A percentile compares a stretch with the other conserved stretches of the same genome.
phyloP scores from a whole-genome alignment of 92 coral and sea anemone genomes.

The Palythoa grandiflora region DNA sequence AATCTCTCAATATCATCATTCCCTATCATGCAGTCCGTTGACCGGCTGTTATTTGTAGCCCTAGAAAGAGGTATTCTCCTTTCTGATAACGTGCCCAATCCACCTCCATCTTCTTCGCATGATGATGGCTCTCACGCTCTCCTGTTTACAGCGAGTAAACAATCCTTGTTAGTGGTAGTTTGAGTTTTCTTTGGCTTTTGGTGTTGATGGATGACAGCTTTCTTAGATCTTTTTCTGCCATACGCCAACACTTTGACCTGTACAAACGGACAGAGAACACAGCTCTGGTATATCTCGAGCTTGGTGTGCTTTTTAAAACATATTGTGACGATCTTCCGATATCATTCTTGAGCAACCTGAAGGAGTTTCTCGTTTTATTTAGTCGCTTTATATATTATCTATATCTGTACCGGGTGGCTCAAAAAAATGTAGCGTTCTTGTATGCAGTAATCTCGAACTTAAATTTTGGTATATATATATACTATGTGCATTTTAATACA shows the following conservation, averaged over 20 bases:
- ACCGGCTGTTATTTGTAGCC: too few species aligned
- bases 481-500: too few species aligned
- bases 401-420: too few species aligned
- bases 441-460: too few species aligned
- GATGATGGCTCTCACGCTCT: constrained; percentile 27
- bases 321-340: constrained; percentile 42
- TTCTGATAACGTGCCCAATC: constrained; percentile 44
- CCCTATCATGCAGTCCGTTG: too few species aligned
- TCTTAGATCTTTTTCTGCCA: constrained; percentile 28
- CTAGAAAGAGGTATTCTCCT: background rate
- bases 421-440: too few species aligned
- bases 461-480: too few species aligned
- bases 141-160: constrained; percentile 26
- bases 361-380: constrained; percentile 40
- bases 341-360: constrained; percentile 17
- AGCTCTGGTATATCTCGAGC: constrained; percentile 41
- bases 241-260: constrained; percentile 36
- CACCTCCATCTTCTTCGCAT: constrained; percentile 57
- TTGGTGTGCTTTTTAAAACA: background rate
- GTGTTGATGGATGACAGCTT: constrained; percentile 43
- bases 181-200: constrained; percentile 29
- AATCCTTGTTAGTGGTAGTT: background rate
- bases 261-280: constrained; percentile 41
- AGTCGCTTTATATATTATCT: background rate
- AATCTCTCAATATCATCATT: background rate